Evolutionary conservation across 2,797 vertebrate species (phyloP), one percentile per base, ranked within the genome.

Genomic region (Ctenosaura bakeri): DNA sequence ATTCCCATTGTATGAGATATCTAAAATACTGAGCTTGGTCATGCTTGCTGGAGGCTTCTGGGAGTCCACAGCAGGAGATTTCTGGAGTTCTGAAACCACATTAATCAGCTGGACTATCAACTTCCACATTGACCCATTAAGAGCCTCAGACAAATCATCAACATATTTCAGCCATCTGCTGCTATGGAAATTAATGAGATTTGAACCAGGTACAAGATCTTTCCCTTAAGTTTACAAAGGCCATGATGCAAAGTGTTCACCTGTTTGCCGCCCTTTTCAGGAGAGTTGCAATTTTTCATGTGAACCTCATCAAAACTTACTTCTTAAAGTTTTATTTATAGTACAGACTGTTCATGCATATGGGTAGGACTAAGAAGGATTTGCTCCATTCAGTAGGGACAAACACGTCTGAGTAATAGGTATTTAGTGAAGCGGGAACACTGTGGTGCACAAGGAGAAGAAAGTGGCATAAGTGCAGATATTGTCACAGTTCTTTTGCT

Each of bases 401-500:
- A 82, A 82, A 85, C 66, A 73, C 1, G 54, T 69, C 74, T 59
- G 32, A 79, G 81, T 56, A 73, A 85, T 77, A 85, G 59, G 38
- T 10, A 24, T 78, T 71, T 76, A 13, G 16, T 59, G 64, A 62
- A 69, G 22, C 10, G 12, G 7, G 4, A 83, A 87, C 16, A 90
- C 35, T 32, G 32, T 52, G 79, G 80, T 35, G 46, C 66, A 62
- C 29, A 78, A 87, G 62, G 5, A 93, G 78, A 32, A 79, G 64
- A 81, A 93, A 90, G 64, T 85, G 88, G 89, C 91, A 0, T 88
- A 90, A 91, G 26, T 26, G 20, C 54, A 87, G 54, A 89, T 62
- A 73, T 24, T 89, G 59, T 88, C 88, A 89, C 62, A 92, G 14
- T 82, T 94, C 82, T 89, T 92, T 89, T 71, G 81, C 88, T 93